Conservation (phyloP, 2,113 vertebrate genomes). For the Oncorhynchus nerka region DNA sequence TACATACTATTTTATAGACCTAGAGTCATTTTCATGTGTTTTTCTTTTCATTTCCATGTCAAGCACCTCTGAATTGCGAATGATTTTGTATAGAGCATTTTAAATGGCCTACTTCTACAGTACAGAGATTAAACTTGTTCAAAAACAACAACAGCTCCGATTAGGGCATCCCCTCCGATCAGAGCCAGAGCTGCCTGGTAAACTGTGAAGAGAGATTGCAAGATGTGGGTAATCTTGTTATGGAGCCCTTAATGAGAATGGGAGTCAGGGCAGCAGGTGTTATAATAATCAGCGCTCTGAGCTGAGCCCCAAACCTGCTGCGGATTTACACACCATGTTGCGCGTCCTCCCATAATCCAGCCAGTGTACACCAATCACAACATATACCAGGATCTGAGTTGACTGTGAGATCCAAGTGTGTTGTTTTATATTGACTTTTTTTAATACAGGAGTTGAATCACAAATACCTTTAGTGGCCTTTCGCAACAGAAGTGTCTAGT, state of each 20-base stretch:
- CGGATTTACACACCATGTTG: conserved; percentile 11
- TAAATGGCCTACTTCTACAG: no score
- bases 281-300: conserved; percentile 18
- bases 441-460: not conserved
- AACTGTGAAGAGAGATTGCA: not conserved
- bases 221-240: conserved; percentile 19
- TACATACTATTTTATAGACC: no score
- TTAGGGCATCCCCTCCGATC: not conserved
- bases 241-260: conserved; percentile 18
- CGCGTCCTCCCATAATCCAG: conserved; percentile 1
- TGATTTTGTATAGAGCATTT: not conserved
- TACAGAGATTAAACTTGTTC: not conserved
- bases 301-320: conserved; percentile 24
- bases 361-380: conserved; percentile 1
- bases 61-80: no score
- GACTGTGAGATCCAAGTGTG: not conserved
- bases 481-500: not conserved
- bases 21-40: not conserved
- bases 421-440: not conserved
- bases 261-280: conserved; percentile 20
- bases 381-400: not conserved
- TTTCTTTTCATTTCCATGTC: not conserved
- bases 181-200: not conserved
- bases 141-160: not conserved
- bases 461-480: not conserved